A percentile compares a stretch with the other conserved stretches of the same genome.
Evolutionary conservation across 1,140 invertebrate species (phyloP).

Genomic region (Procambarus clarkii): DNA sequence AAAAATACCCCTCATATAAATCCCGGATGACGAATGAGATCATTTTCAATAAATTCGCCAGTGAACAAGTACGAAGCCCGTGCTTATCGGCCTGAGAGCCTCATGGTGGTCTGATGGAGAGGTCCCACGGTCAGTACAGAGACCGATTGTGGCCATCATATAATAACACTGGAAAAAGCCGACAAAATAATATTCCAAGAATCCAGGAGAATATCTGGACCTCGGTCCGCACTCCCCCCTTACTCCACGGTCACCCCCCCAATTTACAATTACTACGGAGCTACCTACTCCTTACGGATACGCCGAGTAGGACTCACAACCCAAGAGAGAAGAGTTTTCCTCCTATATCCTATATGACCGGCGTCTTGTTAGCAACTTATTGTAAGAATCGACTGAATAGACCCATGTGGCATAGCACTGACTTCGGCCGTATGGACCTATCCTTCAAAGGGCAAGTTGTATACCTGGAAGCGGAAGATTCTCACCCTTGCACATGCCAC

Average conservation of each 20-base stretch:
- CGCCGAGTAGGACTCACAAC: background rate
- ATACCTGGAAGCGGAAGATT: constrained; percentile 13
- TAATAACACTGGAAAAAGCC: background rate
- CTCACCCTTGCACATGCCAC: constrained; percentile 12
- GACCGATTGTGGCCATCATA: background rate
- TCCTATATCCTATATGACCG: background rate
- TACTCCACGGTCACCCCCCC: background rate
- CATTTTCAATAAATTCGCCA: too few species aligned
- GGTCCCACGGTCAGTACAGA: background rate
- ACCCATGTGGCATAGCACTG: background rate
- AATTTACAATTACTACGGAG: constrained; percentile 3
- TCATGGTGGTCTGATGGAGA: background rate
- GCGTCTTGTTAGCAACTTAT: background rate
- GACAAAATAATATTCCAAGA: constrained; percentile 3
- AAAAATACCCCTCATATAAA: too few species aligned
- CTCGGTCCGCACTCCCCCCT: background rate
- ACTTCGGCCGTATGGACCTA: background rate
- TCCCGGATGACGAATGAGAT: too few species aligned
- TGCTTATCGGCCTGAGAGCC: background rate
- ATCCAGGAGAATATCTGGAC: background rate
- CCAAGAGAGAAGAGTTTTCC: background rate
- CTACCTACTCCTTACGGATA: background rate
- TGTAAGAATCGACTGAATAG: background rate
- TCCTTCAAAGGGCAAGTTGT: background rate
- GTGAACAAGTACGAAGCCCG: too few species aligned